Base-by-base conservation (phyloP, 1,140 invertebrate species). In the Tyrophagus putrescentiae region DNA sequence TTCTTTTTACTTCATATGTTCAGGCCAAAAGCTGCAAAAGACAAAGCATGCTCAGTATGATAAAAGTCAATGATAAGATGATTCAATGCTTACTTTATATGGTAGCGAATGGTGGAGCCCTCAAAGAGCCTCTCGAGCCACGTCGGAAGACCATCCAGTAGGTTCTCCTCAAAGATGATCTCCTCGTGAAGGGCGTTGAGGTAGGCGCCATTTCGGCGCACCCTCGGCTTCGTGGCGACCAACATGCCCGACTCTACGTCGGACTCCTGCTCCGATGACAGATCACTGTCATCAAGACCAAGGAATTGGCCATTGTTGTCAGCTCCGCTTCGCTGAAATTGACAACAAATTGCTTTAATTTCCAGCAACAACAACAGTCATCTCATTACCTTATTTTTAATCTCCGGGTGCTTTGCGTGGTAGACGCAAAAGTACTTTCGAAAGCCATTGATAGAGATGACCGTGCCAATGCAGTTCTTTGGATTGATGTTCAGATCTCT, bases 341-440 rank as follows among this genome's bases (percentile, higher is more conserved):
- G 7, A 57, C 18, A 57, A 11, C 23, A 48, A 6, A 6, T 33
- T 16, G 3, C 39, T 23, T 45, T 63, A 21, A 23, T 13, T 28
- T 52, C 52, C 44, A 44, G 23, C 3, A 48, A 54, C 39, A 28
- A 56, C 33, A 27, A 56, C 6, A 54, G 31, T 50, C 18, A 56
- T 34, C 27, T 29, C 11, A 39, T 21, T 41, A 44, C 27, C 45
- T 48, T 31, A 61, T 50, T 31, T 64, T 64, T 42, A 57, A 68
- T 68, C 62, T 82, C 82, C 21, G 80, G 80, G 72, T 92, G 87
- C 71, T 92, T 94, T 33, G 92, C 89, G 74, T 98, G 93, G 74
- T 95, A 98, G 76, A 98, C 92, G 70, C 89, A 96, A 75, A 96
- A 97, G 73, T 97, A 97, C 73, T 92, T 91, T 50, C 92, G 77